A percentile compares a stretch with the other conserved stretches of the same genome.
Conservation (phyloP, 2,888 invertebrate species). For the Augiades crinisus region DNA sequence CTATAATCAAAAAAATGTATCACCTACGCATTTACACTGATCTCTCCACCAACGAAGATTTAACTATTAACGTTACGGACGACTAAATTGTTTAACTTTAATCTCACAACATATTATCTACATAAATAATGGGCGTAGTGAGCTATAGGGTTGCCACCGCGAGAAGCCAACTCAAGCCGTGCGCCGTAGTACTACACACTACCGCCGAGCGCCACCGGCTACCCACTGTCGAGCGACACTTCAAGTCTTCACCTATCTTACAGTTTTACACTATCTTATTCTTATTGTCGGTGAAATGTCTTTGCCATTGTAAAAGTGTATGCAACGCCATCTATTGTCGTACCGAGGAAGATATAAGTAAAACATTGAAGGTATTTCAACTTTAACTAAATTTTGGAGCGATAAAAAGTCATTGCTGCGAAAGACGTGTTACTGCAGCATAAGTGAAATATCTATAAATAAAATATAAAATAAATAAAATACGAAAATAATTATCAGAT, state of each 20-base stretch:
- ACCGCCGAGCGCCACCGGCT: constrained; percentile 50
- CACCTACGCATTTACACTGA: constrained; percentile 20
- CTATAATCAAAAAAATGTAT: too few relatives aligned
- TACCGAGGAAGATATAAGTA: too few relatives aligned
- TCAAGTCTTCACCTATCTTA: constrained; percentile 52
- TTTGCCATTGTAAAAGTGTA: too few relatives aligned
- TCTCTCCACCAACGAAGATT: constrained; percentile 16
- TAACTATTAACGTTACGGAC: constrained; percentile 25
- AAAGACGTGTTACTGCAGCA: too few relatives aligned
- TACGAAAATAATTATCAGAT: too few relatives aligned
- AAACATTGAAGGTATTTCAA: too few relatives aligned
- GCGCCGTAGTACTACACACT: constrained; percentile 75
- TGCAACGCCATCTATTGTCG: too few relatives aligned
- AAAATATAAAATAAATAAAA: too few relatives aligned
- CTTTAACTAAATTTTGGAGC: too few relatives aligned
- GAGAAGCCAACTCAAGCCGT: constrained; percentile 72
- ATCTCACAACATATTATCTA: constrained; percentile 34
- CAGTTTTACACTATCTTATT: constrained; percentile 35
- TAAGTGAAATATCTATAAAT: too few relatives aligned
- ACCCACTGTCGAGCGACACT: constrained; percentile 76
- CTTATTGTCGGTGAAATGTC: constrained; percentile 23
- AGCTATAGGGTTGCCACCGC: constrained; percentile 57
- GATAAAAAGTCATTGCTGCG: too few relatives aligned
- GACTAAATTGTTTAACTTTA: constrained; percentile 31
- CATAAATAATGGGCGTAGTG: constrained; percentile 28